Base-by-base conservation (phyloP, 2,888 invertebrate genomes). In the Dastarcus helophoroides region DNA sequence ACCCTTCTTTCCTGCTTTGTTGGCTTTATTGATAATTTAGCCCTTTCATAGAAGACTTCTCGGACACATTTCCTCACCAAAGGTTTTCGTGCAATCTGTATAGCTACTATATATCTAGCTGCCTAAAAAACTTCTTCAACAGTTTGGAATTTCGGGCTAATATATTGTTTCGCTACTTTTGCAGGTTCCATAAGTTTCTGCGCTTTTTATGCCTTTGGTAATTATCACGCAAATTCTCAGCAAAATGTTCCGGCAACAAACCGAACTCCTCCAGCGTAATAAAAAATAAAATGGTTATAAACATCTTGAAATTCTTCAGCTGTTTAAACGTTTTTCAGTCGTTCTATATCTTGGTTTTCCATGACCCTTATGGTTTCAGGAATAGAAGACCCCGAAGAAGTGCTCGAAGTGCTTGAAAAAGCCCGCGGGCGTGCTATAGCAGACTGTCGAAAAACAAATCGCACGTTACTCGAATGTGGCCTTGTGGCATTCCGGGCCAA, bases 181-280 rank as follows among this genome's bases (percentile, higher is more conserved):
- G 71, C 50, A 0, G 93, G 91, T 43, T 88, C 81, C n/a, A 77
- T 71, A 0, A 80, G 75, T 46, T 85, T 86, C 56, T 95, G 94
- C 28, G 93, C 93, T 2, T 89, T 53, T 95, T 95, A 56, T 93
- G 86, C 8, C 90, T 69, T 57, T 90, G 89, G 59, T 95, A 95
- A 58, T 91, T 90, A 53, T 95, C 94, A 2, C 91, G 74, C 4
- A 97, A 68, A 65, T 98, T 97, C 64, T 95, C 94, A 0, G 91
- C 93, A 58, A 91, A 94, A 60, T 95, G 83, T 54, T 91, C 89
- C 0, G 97, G 90, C 0, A 81, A 76, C 29, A 98, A 64, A 37
- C 97, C 97, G 60, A 95, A 97, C 54, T 81, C 80, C 55, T 29
- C 76, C 75, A 0, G 86, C 82, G 56, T 97, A 95, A 60, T 95